Percentiles rank a stretch among this genome's conserved stretches.
Evolutionary conservation across 1,140 invertebrate genomes (phyloP).

Genomic region (Galleria mellonella): DNA sequence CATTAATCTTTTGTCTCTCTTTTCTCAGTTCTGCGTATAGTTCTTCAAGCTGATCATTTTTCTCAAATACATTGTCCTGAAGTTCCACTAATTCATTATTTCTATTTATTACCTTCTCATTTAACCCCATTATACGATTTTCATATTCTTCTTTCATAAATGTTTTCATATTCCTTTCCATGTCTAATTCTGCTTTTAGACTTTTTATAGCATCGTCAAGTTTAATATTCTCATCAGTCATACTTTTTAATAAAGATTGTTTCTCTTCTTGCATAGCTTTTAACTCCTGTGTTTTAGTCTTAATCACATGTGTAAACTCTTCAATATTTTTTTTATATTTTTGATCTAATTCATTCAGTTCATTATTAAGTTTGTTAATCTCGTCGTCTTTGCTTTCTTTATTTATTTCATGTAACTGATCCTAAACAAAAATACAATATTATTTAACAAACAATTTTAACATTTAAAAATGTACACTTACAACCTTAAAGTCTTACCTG

Average conservation of each 20-base stretch:
- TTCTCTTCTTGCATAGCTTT: constrained; percentile 56
- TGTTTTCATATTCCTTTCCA: constrained; percentile 35
- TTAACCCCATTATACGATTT: constrained; percentile 52
- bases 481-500: constrained; percentile 31
- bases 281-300: constrained; percentile 51
- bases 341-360: constrained; percentile 50
- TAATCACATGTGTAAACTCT: constrained; percentile 33
- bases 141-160: constrained; percentile 56
- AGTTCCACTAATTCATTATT: constrained; percentile 63
- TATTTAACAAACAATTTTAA: too few relatives aligned
- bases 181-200: constrained; percentile 39
- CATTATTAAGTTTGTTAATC: constrained; percentile 44
- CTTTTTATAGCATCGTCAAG: constrained; percentile 37
- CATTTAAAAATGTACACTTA: too few relatives aligned
- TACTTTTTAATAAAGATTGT: constrained; percentile 39
- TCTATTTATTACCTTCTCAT: constrained; percentile 56
- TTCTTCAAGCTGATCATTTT: constrained; percentile 48
- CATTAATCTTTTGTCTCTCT: constrained; percentile 40
- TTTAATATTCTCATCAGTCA: constrained; percentile 46
- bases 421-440: constrained; percentile 15
- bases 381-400: constrained; percentile 33
- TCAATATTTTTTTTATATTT: constrained; percentile 38
- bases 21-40: constrained; percentile 38
- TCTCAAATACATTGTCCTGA: constrained; percentile 54
- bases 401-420: constrained; percentile 34